Base-by-base conservation (phyloP, 2,113 vertebrate genomes). In the Equus quagga region DNA sequence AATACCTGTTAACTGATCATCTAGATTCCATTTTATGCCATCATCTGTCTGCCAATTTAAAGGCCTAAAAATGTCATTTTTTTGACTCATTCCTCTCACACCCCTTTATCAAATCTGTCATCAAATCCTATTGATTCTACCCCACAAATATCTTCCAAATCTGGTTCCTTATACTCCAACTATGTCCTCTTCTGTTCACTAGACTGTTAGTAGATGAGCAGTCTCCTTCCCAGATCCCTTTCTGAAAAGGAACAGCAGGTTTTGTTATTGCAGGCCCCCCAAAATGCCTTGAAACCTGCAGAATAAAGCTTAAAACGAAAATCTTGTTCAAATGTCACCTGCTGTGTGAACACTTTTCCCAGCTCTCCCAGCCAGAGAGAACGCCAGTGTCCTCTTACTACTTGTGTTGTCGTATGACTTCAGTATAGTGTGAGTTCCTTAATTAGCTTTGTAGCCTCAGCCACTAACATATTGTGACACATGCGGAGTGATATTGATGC, bases 181-280 rank as follows among this genome's bases (percentile, higher is more conserved):
- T 17, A 36, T 7, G 24, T 65, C 58, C 67, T 94, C 67, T 41
- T 75, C 62, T 88, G 10, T 60, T 90, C 44, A 69, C 26, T 76
- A 60, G n/a, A 87, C 75, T 80, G 10, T 86, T 86, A 21, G 19
- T 80, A 72, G 26, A 87, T n/a, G 13, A 94, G 33, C 17, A 60
- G 23, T 60, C 75, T 95, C n/a, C 73, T 91, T n/a, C 62, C 41
- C 31, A 91, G 73, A 89, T 86, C 11, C 18, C 44, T 87, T 90
- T 95, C 83, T 78, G 51, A 92, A 95, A 76, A 85, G 31, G 33
- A 67, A 81, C 33, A 82, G 54, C 33, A 54, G 24, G 4, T 91
- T 89, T 75, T 95, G 11, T 96, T 46, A 81, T 14, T 81, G 89
- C 44, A 28, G 23, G 4, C 13, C 17, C 24, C 15, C 23, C 3